A percentile compares a stretch with the other conserved stretches of the same genome.
These are phyloP conservation scores for Falco berigora DNA, from an alignment of 2,797 vertebrate genomes.

Conservation along the genomic window DNA sequence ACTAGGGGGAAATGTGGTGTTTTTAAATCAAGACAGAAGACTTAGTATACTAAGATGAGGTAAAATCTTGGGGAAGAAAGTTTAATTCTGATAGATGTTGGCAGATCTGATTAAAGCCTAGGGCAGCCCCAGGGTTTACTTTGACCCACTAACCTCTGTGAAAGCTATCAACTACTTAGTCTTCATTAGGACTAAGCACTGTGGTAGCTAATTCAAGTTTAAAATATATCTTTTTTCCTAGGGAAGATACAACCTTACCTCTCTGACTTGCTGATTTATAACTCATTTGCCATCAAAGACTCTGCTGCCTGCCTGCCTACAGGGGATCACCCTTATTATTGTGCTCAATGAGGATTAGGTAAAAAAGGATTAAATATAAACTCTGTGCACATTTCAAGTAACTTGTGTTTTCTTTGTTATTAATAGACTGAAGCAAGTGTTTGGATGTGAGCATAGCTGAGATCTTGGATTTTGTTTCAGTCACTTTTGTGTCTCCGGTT, in stretches of 20 bases:
- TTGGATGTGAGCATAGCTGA: not conserved
- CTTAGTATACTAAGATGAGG: not conserved
- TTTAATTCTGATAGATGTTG: not conserved
- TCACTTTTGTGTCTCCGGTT: not conserved
- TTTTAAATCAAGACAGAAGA: not conserved
- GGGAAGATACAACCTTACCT: not conserved
- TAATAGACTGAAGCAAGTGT: not conserved
- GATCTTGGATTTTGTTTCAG: not conserved
- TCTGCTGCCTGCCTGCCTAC: not conserved
- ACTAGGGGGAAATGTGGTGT: not conserved
- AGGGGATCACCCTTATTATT: not conserved
- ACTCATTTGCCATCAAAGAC: not conserved
- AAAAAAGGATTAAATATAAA: not conserved
- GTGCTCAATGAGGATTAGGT: not conserved
- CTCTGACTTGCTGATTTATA: not conserved
- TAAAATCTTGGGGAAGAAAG: not conserved
- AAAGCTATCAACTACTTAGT: slow-evolving; percentile 7
- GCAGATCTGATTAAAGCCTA: not conserved
- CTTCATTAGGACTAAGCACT: not conserved
- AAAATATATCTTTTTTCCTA: not conserved
- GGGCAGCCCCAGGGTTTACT: not conserved
- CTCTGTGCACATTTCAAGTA: not conserved
- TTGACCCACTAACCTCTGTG: not conserved
- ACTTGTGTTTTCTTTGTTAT: not conserved
- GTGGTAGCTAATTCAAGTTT: not conserved